Evolutionary conservation across 2,113 vertebrate genomes (phyloP).

Genomic region (Cariama cristata): DNA sequence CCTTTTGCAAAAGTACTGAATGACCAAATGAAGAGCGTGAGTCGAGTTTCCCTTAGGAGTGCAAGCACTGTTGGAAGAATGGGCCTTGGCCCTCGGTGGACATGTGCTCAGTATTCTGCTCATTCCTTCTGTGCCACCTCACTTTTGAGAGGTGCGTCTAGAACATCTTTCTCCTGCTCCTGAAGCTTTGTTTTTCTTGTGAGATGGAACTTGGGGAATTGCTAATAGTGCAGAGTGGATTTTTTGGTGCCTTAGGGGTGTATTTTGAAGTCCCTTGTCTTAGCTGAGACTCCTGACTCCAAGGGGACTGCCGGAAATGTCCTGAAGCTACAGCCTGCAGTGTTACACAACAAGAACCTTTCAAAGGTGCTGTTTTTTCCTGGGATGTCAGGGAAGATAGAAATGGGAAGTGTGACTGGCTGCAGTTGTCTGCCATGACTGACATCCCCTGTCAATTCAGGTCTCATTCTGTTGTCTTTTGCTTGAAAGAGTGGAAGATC

Average conservation of each 20-base stretch:
- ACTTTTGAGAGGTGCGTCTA: not conserved
- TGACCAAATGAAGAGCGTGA: not conserved
- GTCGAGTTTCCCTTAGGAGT: not conserved
- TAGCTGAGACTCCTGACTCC: not conserved
- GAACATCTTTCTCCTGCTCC: not conserved
- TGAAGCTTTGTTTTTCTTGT: not conserved
- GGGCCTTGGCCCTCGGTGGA: not conserved
- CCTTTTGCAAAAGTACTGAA: not conserved
- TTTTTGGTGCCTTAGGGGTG: not conserved
- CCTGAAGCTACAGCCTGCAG: not conserved
- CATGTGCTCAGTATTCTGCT: not conserved
- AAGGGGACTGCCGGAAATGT: not conserved
- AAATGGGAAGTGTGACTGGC: not conserved
- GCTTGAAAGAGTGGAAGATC: not conserved
- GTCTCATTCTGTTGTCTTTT: not conserved
- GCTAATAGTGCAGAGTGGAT: not conserved
- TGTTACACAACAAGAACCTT: constrained; percentile 1
- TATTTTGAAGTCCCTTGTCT: not conserved
- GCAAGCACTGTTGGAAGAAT: not conserved
- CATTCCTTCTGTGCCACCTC: not conserved
- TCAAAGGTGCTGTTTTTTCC: not conserved
- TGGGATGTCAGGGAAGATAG: not conserved
- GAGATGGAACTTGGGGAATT: not conserved
- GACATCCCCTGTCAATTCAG: not conserved
- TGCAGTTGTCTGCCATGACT: not conserved